Evolutionary conservation across 2,797 vertebrate species (phyloP).

Genomic region (Urocyon cinereoargenteus): DNA sequence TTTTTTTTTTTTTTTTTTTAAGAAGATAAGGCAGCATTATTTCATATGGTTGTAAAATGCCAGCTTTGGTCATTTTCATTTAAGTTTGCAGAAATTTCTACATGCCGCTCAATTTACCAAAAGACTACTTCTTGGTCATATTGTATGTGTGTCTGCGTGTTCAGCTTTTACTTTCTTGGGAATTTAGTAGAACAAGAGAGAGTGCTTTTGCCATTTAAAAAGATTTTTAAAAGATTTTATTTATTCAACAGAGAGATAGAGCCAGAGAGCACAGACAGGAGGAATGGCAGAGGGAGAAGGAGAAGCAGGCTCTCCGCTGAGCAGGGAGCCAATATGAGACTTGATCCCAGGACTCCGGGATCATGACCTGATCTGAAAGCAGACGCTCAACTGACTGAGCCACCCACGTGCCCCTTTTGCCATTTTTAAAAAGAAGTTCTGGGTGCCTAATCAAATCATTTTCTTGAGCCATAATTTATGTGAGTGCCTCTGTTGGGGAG

Average conservation of each 20-base stretch:
- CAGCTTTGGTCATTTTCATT: background rate
- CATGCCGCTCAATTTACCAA: background rate
- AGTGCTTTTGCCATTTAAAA: background rate
- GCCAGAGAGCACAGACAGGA: no score
- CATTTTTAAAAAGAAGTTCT: background rate
- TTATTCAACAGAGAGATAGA: no score
- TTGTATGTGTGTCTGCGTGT: background rate
- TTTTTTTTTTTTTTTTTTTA: background rate
- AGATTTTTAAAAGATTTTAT: no score
- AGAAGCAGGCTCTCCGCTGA: no score
- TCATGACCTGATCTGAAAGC: no score
- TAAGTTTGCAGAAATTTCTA: background rate
- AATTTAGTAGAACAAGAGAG: background rate
- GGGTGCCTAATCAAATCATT: background rate
- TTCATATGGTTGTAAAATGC: background rate
- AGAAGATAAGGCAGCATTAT: background rate
- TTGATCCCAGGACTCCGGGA: no score
- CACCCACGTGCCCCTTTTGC: background rate
- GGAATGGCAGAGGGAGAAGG: no score
- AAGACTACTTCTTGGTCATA: background rate
- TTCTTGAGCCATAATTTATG: background rate
- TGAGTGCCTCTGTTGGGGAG: background rate
- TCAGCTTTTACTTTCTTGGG: background rate
- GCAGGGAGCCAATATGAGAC: no score
- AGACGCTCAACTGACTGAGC: no score